Conservation (phyloP, 2,888 invertebrate genomes). For the Agrypnus murinus region DNA sequence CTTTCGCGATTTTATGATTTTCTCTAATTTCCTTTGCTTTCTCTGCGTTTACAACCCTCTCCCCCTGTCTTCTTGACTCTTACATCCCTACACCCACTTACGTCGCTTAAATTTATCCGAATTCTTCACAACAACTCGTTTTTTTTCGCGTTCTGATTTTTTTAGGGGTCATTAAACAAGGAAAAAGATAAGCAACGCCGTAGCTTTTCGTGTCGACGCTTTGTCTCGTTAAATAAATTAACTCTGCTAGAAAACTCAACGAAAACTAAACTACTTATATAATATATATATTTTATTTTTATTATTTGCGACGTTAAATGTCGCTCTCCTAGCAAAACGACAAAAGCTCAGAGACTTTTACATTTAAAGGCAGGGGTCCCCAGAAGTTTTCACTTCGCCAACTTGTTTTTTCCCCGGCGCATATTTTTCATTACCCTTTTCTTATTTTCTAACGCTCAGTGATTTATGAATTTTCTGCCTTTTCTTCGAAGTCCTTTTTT, state of each 20-base stretch:
- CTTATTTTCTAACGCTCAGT: constrained; percentile 43
- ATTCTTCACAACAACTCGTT: constrained; percentile 3
- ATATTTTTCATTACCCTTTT: constrained; percentile 48
- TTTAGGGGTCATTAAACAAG: constrained; percentile 27
- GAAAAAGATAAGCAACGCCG: constrained; percentile 29
- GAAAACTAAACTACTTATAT: constrained; percentile 26
- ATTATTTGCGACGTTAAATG: constrained; percentile 34
- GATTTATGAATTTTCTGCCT: constrained; percentile 50
- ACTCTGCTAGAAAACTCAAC: constrained; percentile 4
- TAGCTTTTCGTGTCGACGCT: constrained; percentile 20
- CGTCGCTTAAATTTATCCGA: constrained; percentile 14
- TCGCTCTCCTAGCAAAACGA: constrained; percentile 16
- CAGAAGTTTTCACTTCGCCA: constrained; percentile 42
- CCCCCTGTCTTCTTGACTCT: too few relatives aligned
- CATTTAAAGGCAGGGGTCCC: constrained; percentile 20
- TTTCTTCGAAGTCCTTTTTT: constrained; percentile 40
- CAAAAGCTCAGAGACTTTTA: constrained; percentile 11
- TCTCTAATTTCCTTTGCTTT: constrained; percentile 29
- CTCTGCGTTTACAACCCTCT: not conserved
- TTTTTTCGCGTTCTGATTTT: constrained; percentile 27
- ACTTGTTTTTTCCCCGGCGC: constrained; percentile 47
- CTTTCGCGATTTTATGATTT: constrained; percentile 27
- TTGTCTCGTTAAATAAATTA: constrained; percentile 31
- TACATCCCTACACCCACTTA: not conserved
- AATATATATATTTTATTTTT: constrained; percentile 35